Conservation (phyloP, 2,113 vertebrate species). For the Toxotes jaculatrix region DNA sequence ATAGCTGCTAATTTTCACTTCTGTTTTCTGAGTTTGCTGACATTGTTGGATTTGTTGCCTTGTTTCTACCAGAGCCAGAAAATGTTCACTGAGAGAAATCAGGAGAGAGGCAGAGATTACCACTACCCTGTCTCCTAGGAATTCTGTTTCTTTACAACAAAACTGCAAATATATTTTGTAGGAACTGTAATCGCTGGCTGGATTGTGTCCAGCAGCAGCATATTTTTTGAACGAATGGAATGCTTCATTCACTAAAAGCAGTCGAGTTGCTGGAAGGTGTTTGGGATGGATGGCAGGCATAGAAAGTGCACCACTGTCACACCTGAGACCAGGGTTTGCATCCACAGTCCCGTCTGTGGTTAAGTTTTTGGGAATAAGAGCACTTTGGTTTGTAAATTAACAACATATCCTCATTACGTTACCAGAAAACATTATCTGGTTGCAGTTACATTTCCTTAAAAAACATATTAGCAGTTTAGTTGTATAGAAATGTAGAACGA, state of each 20-base stretch:
- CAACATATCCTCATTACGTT: neutral
- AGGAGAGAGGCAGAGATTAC: neutral
- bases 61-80: slow-evolving; percentile 48
- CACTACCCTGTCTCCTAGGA: neutral
- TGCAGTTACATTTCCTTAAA: neutral
- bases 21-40: neutral
- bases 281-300: too few relatives aligned
- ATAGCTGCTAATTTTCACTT: neutral
- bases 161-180: neutral
- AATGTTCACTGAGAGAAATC: neutral
- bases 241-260: neutral
- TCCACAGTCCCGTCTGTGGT: too few relatives aligned
- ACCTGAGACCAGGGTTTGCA: too few relatives aligned
- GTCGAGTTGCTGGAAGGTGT: too few relatives aligned
- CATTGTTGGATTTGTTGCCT: slow-evolving; percentile 54
- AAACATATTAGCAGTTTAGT: neutral
- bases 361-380: too few relatives aligned
- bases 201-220: neutral
- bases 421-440: neutral
- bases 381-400: neutral
- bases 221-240: neutral
- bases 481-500: neutral
- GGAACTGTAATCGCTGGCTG: neutral
- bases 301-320: too few relatives aligned
- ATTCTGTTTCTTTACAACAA: neutral